Percentiles rank a stretch among this genome's conserved stretches.
Conservation (phyloP, 2,797 vertebrate species). For the Platyrinchus mystaceus region DNA sequence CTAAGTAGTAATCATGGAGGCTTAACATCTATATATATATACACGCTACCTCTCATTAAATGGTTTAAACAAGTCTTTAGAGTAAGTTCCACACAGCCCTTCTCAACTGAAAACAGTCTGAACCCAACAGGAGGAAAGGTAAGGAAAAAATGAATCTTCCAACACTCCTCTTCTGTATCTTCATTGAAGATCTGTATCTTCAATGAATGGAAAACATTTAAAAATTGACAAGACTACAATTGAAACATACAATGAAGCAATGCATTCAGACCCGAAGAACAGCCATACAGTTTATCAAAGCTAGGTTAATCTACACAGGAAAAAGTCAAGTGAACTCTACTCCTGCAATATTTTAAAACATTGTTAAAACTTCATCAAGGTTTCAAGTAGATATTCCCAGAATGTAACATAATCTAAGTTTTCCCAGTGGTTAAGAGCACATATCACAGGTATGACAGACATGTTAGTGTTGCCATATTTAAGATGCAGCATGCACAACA, state of each 20-base stretch:
- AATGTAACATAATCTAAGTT: neutral
- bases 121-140: neutral
- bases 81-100: neutral
- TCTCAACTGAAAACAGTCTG: neutral
- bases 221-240: neutral
- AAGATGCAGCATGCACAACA: slow-evolving; percentile 20
- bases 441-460: slow-evolving; percentile 7
- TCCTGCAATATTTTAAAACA: neutral
- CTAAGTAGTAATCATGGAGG: neutral
- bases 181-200: neutral
- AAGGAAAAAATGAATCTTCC: neutral
- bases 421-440: slow-evolving; percentile 29
- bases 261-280: neutral
- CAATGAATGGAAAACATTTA: neutral
- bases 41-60: neutral
- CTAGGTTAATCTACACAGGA: neutral
- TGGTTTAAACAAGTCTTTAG: neutral
- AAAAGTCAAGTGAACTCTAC: neutral
- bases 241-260: neutral
- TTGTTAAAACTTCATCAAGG: neutral
- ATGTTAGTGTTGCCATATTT: slow-evolving; percentile 13
- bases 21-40: neutral
- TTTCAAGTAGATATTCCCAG: neutral
- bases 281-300: neutral
- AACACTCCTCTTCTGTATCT: neutral